Evolutionary conservation across 2,888 invertebrate species (phyloP).

Genomic region (Poecilobothrus nobilitatus): DNA sequence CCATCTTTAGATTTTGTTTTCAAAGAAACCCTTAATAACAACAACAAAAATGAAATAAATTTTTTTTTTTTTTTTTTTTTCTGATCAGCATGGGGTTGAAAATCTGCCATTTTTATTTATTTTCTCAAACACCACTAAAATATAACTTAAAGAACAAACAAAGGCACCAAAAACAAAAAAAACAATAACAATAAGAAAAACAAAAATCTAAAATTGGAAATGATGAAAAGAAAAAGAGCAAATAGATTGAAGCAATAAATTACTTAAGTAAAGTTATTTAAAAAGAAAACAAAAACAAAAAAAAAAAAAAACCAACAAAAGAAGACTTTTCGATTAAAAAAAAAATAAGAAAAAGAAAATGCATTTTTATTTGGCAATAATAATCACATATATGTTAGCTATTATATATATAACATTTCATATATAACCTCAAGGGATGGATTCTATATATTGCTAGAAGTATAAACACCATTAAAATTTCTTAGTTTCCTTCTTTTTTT

Average conservation of each 20-base stretch:
- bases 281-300: not conserved
- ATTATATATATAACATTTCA: not conserved
- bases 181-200: too few relatives aligned
- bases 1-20: not conserved
- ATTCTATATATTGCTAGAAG: not conserved
- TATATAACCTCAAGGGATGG: not conserved
- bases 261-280: not conserved
- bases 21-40: not conserved
- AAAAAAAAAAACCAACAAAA: not conserved
- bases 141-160: not conserved
- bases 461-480: not conserved
- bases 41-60: not conserved
- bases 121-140: not conserved
- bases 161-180: not conserved
- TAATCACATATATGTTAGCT: not conserved
- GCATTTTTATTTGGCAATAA: constrained; percentile 1
- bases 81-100: not conserved
- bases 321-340: not conserved
- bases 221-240: not conserved
- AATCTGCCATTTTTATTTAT: not conserved
- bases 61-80: too few relatives aligned
- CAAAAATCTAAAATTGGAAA: too few relatives aligned
- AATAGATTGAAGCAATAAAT: not conserved
- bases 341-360: not conserved
- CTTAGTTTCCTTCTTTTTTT: not conserved